Conservation (phyloP, 2,888 invertebrate species). For the Cephus rjabovi region DNA sequence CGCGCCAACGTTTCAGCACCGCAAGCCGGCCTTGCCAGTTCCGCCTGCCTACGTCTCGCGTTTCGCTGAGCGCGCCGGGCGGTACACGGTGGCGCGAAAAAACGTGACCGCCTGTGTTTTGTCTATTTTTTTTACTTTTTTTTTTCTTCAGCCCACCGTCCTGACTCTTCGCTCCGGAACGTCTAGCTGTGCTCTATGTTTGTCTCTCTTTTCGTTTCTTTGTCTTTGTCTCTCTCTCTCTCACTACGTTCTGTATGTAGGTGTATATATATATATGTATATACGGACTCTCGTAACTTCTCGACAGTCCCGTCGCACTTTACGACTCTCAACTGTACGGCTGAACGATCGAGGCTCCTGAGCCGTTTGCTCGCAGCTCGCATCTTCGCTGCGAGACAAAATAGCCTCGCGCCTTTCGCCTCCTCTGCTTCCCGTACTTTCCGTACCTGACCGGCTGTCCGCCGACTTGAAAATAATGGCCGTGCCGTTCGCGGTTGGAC, state of each 20-base stretch:
- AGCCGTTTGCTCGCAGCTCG: background rate
- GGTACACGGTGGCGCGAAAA: constrained; percentile 21
- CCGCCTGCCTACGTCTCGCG: constrained; percentile 36
- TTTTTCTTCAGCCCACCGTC: background rate
- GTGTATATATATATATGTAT: background rate
- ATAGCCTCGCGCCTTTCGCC: constrained; percentile 44
- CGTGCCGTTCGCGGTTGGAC: constrained; percentile 34
- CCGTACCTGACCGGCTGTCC: constrained; percentile 3
- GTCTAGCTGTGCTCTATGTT: constrained; percentile 19
- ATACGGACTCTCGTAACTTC: background rate
- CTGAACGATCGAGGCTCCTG: background rate
- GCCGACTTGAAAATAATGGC: constrained; percentile 45
- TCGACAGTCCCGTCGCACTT: background rate
- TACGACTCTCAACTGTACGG: background rate
- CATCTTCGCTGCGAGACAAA: constrained; percentile 36
- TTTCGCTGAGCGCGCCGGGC: constrained; percentile 21
- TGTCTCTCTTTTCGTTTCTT: constrained; percentile 19
- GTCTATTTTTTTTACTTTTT: background rate
- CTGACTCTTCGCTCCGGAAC: background rate
- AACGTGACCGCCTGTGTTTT: constrained; percentile 7
- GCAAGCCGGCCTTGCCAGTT: constrained; percentile 48
- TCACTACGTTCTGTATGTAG: background rate
- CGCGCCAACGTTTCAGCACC: constrained; percentile 8
- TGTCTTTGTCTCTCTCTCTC: constrained; percentile 9
- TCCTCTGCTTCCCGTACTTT: constrained; percentile 8